Percentiles rank a stretch among this genome's conserved stretches.
Evolutionary conservation across 2,888 invertebrate species (phyloP).

Genomic region (Tetragonisca angustula): DNA sequence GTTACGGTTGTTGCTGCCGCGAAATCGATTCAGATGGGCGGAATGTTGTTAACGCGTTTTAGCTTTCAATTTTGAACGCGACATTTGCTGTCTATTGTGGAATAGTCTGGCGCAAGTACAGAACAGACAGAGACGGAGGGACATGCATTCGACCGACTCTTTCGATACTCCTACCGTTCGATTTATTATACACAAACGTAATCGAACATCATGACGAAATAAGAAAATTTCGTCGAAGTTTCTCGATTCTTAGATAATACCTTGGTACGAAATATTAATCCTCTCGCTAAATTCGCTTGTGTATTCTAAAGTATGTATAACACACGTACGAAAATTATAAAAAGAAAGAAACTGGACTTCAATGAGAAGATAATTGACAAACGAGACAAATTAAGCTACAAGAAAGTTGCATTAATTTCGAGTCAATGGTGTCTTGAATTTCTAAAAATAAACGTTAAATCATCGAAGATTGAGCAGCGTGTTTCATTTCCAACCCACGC

Average conservation of each 20-base stretch:
- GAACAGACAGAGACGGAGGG: neutral
- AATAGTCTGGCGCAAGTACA: slow-evolving; percentile 34
- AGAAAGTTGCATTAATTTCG: neutral
- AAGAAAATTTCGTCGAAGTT: slow-evolving; percentile 3
- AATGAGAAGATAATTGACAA: neutral
- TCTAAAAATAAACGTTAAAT: neutral
- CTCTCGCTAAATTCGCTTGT: neutral
- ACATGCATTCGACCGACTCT: slow-evolving; percentile 54
- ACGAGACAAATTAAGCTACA: neutral
- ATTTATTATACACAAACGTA: slow-evolving; percentile 34
- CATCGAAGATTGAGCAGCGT: slow-evolving; percentile 9
- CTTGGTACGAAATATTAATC: neutral
- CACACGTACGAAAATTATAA: neutral
- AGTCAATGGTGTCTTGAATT: neutral
- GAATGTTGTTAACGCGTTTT: slow-evolving; percentile 62
- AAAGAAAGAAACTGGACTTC: neutral
- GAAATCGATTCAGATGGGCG: slow-evolving; percentile 58
- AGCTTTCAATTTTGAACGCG: slow-evolving; percentile 61
- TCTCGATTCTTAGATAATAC: neutral
- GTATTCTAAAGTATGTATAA: neutral
- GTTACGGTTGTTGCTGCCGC: slow-evolving; percentile 48
- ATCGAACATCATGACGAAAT: slow-evolving; percentile 7
- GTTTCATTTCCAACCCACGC: slow-evolving; percentile 25
- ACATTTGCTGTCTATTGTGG: slow-evolving; percentile 62
- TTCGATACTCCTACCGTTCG: slow-evolving; percentile 46